phyloP scores from a whole-genome alignment of 1,140 invertebrate genomes.

The Oedothorax gibbosus region DNA sequence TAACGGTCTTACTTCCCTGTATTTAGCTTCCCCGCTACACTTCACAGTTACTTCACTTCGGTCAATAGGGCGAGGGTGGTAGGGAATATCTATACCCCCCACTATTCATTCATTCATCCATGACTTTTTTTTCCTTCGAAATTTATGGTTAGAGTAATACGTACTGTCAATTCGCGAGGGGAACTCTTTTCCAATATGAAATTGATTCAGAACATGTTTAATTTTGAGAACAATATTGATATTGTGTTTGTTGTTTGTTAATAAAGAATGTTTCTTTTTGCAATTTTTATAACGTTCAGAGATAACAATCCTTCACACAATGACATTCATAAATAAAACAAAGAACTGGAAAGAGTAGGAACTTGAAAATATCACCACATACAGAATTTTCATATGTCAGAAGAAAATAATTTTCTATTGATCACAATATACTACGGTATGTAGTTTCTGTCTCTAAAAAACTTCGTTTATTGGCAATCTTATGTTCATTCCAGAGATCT shows the following conservation, averaged over 20 bases:
- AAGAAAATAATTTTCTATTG: slow-evolving; percentile 6
- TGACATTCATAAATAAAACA: slow-evolving; percentile 24
- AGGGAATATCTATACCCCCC: no score
- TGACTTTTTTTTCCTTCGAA: neutral
- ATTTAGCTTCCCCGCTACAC: no score
- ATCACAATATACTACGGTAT: slow-evolving; percentile 4
- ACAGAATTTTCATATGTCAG: neutral
- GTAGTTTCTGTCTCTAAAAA: neutral
- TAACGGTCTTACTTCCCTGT: no score
- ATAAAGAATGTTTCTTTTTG: neutral
- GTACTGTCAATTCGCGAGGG: neutral
- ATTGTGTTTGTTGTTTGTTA: neutral
- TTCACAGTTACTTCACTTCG: no score
- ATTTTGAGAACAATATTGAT: neutral
- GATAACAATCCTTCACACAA: neutral
- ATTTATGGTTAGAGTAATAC: neutral
- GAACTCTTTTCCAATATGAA: neutral
- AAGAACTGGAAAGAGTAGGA: neutral
- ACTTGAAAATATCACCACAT: slow-evolving; percentile 39
- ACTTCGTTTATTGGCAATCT: neutral
- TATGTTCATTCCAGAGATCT: neutral
- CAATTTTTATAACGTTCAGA: neutral
- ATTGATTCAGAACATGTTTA: neutral
- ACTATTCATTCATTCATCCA: no score
- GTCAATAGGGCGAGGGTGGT: no score